Base-by-base conservation (phyloP, 2,888 invertebrate genomes). In the Philereme vetulata region DNA sequence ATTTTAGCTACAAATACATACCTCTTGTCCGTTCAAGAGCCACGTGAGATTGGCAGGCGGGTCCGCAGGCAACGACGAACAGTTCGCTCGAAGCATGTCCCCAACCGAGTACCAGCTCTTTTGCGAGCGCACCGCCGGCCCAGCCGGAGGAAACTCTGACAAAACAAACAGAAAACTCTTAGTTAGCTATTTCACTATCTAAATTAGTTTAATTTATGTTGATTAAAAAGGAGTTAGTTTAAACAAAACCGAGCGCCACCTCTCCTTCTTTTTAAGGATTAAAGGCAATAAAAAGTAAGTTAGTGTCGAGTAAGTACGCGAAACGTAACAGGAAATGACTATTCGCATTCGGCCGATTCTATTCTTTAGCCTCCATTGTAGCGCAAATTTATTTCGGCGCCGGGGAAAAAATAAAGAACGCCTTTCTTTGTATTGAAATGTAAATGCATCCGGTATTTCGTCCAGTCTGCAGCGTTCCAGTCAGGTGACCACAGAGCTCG, bases 21-120 rank as follows among this genome's bases (percentile, higher is more conserved):
- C 91, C 88, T 91, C 89, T 81, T 94, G 94, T 81, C 95, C 95
- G 82, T 96, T 96, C 64, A 96, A 90, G 49, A 94, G 87, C 93
- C 96, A 96, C 69, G 94, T 94, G 66, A 96, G 92, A 71, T 93
- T 93, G 36, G 95, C 95, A 4, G 94, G 92, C 0, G 96, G 96
- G 70, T 93, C 94, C 9, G 95, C 94, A 6, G 94, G 94, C 8
- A 94, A 93, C 4, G 95, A 93, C 10, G 94, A 93, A 82, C 96
- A 96, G 86, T 95, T 95, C 55, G 95, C 95, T 59, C 93, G 90
- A 65, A 96, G 91, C 81, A 93, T 93, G 74, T 96, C 95, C 32
- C 95, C 95, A 34, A 93, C 93, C 60, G 95, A 94, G 82, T 96
- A 94, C 80, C 95, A 94, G 69, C 94, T 94, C 76, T 94, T 94